Evolutionary conservation across 2,113 vertebrate genomes (phyloP), one percentile per base, ranked within the genome.

Genomic region (Pavo muticus): DNA sequence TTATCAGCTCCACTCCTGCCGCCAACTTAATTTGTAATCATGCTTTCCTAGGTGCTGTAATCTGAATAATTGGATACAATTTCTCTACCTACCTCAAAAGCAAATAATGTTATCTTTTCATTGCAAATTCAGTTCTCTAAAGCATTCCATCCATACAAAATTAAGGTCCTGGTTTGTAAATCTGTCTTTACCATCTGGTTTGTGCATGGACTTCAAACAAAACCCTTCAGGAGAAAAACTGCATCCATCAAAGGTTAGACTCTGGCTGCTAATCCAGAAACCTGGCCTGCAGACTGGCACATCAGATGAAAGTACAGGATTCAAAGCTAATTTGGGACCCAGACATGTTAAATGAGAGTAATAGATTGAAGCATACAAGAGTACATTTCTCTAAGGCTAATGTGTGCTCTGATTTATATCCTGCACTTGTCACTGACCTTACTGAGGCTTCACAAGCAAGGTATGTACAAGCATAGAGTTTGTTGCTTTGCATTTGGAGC

Each of bases 271-370:
- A 50, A 39, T 80, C 42, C 32, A 70, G 68, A 50, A 86, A 86
- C 21, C 63, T 88, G 88, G 84, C 63, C 67, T 5, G 3, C 48
- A 84, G 25, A 81, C 59, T 76, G 67, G 19, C 40, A 72, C 19
- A 78, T 74, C 32, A 70, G 52, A 91, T 74, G 73, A 94, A 95
- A 88, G 47, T 52, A 75, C 30, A 72, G 64, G 42, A 78, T 76
- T 89, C 74, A 82, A 87, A 83, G 84, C 71, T 79, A 47, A 50
- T 78, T 65, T 79, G 44, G 17, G 32, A 80, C 77, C 39, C 40
- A 54, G 13, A 65, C 23, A 24, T 54, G 52, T 54, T 76, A 69
- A 57, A 23, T n/a, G 29, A 47, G 79, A 84, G 63, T 39, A 89
- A 37, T 14, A 85, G 35, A 67, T 6, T 14, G 30, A 87, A 76